Evolutionary conservation across 2,888 invertebrate genomes (phyloP), one percentile per base, ranked within the genome.

Genomic region (Danaus chrysippus): DNA sequence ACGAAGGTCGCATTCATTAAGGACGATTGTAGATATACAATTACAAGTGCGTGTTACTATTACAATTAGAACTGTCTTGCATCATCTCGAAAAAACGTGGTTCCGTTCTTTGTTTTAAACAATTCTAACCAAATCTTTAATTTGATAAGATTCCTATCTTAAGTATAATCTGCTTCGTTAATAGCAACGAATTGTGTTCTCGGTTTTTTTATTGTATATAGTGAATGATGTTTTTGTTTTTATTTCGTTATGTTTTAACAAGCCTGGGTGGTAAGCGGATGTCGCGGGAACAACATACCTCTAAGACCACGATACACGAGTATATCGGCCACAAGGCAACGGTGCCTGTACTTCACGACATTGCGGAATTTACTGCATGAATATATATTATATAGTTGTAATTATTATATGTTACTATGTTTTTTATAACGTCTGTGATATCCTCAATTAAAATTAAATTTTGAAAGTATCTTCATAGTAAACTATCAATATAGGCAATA

Each of bases 301-400:
- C 81, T 83, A 81, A 81, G 79, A 81, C 64, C 72, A 73, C 71
- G 79, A 73, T 79, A 75, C 73, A 75, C 75, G 73, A 76, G 43
- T 43, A 81, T 80, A 79, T 79, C 71, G 83, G 81, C 55, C 81
- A 70, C 80, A 80, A 78, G 78, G 81, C 77, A 64, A 63, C 66
- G 61, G 59, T 62, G 17, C 57, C n/a, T n/a, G 52, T 52, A 57
- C 34, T 54, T 13, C 42, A 10, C 15, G 46, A 42, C 54, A 43
- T 42, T 54, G 54, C 57, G 19, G 58, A 58, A 54, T 61, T 61
- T 56, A 42, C 56, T 56, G 46, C n/a, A 34, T 34, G 46, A 46
- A n/a, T 46, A 13, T 49, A 49, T 17, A 49, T 6, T 49, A 49
- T 49, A 15, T 49, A 17, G 15, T 10, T 15, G 10, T 49, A 49